Evolutionary conservation across 2,888 invertebrate genomes (phyloP).

Genomic region (Nudaria mundana): DNA sequence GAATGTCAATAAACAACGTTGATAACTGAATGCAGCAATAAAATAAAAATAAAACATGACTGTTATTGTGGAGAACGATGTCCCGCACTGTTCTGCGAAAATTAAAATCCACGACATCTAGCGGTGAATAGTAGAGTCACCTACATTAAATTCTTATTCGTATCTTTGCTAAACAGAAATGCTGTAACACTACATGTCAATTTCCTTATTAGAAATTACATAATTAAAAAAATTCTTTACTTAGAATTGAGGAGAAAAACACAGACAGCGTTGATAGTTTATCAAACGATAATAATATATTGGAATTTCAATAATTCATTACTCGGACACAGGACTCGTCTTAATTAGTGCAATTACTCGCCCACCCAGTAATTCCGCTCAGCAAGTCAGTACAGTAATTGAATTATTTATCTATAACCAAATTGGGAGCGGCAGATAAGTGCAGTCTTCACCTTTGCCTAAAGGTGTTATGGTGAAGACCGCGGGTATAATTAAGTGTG

Average conservation of each 20-base stretch:
- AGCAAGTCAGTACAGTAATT: constrained; percentile 53
- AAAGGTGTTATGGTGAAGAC: constrained; percentile 50
- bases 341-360: constrained; percentile 76
- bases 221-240: constrained; percentile 22
- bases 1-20: constrained; percentile 66
- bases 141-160: constrained; percentile 16
- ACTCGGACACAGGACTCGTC: constrained; percentile 68
- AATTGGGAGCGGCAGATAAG: constrained; percentile 46
- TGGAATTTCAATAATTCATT: constrained; percentile 74
- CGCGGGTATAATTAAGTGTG: constrained; percentile 57
- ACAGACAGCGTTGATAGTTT: constrained; percentile 54
- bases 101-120: constrained; percentile 58
- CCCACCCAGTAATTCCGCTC: constrained; percentile 66
- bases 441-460: constrained; percentile 60
- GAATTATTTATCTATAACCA: constrained; percentile 68
- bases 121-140: constrained; percentile 48
- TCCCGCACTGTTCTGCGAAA: constrained; percentile 35
- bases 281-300: constrained; percentile 60
- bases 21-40: constrained; percentile 55
- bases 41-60: constrained; percentile 61
- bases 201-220: constrained; percentile 9
- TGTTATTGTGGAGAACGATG: constrained; percentile 45
- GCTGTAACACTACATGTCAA: constrained; percentile 2
- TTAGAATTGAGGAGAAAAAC: constrained; percentile 31
- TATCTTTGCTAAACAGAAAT: constrained; percentile 12